Conservation (phyloP, 2,888 invertebrate species). For the Drosophila bunnanda region DNA sequence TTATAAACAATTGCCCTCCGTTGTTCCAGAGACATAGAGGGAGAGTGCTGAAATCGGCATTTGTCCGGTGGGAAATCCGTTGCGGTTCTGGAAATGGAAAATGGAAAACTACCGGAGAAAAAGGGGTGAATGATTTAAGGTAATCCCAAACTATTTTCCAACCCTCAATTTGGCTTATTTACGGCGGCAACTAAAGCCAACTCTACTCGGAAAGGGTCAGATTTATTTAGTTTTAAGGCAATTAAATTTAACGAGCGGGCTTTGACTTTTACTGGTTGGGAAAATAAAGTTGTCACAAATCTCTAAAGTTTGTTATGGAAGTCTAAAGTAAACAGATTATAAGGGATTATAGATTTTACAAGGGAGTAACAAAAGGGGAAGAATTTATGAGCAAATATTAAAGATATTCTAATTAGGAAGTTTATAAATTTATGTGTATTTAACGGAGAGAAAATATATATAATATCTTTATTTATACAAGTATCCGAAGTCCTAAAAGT, state of each 20-base stretch:
- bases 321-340: conserved; percentile 14
- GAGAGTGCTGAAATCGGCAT: conserved; percentile 25
- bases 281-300: conserved; percentile 16
- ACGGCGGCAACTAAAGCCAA: conserved; percentile 11
- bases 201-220: conserved; percentile 3
- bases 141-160: conserved; percentile 35
- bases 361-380: neutral
- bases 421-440: neutral
- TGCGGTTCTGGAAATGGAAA: conserved; percentile 9
- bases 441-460: accelerated
- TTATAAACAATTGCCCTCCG: conserved; percentile 50
- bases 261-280: conserved; percentile 2
- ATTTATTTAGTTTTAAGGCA: conserved; percentile 34
- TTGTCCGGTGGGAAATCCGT: conserved; percentile 25
- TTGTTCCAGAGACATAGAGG: neutral
- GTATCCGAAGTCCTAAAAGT: neutral
- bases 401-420: neutral
- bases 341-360: conserved; percentile 3
- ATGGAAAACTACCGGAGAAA: conserved; percentile 17
- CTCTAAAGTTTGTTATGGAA: conserved; percentile 1
- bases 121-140: conserved; percentile 19
- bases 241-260: conserved; percentile 31
- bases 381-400: neutral
- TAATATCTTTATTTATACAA: neutral
- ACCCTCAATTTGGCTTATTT: conserved; percentile 23